phyloP scores from a whole-genome alignment of 1,140 invertebrate species.

The Neelides sp. region DNA sequence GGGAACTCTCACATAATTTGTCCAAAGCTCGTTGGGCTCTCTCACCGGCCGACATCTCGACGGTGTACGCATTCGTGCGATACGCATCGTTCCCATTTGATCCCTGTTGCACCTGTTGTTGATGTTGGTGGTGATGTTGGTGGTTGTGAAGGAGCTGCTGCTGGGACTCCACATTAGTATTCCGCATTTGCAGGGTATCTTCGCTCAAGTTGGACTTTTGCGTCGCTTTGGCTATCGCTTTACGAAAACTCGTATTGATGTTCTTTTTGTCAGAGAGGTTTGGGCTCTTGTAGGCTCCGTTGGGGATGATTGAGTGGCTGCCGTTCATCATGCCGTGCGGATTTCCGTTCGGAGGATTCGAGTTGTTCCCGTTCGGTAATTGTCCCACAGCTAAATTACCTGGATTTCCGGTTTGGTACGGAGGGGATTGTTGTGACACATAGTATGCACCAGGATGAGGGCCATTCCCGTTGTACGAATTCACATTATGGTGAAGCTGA shows the following conservation, averaged over 20 bases:
- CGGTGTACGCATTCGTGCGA: background rate
- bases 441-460: too few relatives aligned
- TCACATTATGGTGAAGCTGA: too few relatives aligned
- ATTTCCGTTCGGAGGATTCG: too few relatives aligned
- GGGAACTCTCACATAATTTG: slow-evolving; percentile 10
- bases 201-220: slow-evolving; percentile 32
- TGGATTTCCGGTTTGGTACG: too few relatives aligned
- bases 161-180: slow-evolving; percentile 19
- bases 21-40: slow-evolving; percentile 27
- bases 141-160: background rate
- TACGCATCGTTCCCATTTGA: slow-evolving; percentile 15
- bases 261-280: slow-evolving; percentile 22
- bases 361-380: too few relatives aligned
- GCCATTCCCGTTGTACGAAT: too few relatives aligned
- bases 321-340: too few relatives aligned
- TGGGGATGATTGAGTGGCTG: background rate
- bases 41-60: slow-evolving; percentile 3
- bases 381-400: too few relatives aligned
- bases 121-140: slow-evolving; percentile 9
- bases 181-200: slow-evolving; percentile 25
- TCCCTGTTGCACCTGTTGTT: slow-evolving; percentile 10
- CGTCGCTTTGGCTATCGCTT: slow-evolving; percentile 32
- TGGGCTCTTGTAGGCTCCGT: slow-evolving; percentile 9
- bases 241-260: slow-evolving; percentile 33
- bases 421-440: too few relatives aligned